These are phyloP conservation scores for Heliconius sara DNA, from an alignment of 2,888 invertebrate genomes.

Conservation along the genomic window DNA sequence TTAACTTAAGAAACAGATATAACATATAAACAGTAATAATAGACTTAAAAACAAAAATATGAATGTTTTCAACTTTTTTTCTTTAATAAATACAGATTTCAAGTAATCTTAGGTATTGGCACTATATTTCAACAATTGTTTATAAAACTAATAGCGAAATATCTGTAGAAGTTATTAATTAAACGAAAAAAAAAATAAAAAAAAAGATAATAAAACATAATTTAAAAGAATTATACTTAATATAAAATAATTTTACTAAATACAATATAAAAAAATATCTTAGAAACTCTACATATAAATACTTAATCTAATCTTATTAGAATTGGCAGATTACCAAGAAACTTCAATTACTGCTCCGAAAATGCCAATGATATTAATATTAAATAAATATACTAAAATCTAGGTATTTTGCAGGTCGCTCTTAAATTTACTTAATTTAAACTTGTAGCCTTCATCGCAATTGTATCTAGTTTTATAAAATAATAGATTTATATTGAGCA, in stretches of 20 bases:
- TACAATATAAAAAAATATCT: background rate
- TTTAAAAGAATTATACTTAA: background rate
- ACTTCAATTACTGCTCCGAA: background rate
- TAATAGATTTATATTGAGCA: no score
- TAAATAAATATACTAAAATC: background rate
- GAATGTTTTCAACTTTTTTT: no score
- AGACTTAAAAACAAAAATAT: no score
- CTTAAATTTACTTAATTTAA: background rate
- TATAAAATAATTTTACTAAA: background rate
- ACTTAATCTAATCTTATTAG: conserved; percentile 9
- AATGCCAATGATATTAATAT: background rate
- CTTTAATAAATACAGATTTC: no score
- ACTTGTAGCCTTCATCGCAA: background rate
- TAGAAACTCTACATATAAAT: background rate
- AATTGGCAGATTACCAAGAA: conserved; percentile 15
- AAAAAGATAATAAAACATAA: no score
- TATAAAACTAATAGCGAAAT: no score
- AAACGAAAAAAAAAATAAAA: no score
- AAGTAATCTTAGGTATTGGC: no score
- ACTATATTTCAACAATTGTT: no score
- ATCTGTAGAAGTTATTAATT: no score
- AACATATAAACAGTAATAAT: no score
- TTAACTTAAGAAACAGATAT: no score
- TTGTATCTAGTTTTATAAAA: background rate
- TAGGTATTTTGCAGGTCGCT: background rate